Evolutionary conservation across 2,113 vertebrate genomes (phyloP).

Genomic region (Parotia lawesii): DNA sequence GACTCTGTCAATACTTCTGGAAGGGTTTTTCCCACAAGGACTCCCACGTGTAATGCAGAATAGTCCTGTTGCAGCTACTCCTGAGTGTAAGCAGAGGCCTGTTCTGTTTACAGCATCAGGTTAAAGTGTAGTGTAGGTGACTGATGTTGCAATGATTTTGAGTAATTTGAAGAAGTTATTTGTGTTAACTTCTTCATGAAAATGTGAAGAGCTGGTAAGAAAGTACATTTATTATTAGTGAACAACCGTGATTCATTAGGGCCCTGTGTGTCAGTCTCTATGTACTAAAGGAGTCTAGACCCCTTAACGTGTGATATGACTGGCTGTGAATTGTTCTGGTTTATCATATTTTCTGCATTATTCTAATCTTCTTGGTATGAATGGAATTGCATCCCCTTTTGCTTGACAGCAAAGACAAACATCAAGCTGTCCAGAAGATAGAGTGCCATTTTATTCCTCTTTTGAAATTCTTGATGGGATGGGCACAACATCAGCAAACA

Average conservation of each 20-base stretch:
- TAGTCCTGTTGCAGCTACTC: background rate
- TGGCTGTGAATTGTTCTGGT: background rate
- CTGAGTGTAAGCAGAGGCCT: background rate
- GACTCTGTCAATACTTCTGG: background rate
- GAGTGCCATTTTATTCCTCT: conserved; percentile 57
- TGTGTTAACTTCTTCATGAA: background rate
- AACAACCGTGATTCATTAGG: background rate
- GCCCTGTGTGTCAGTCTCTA: background rate
- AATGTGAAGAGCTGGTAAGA: background rate
- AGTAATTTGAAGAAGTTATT: background rate
- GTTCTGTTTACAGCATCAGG: background rate
- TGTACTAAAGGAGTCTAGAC: background rate
- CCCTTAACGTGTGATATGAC: background rate
- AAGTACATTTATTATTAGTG: background rate
- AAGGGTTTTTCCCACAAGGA: background rate
- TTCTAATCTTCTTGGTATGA: conserved; percentile 55
- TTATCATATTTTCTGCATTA: conserved; percentile 48
- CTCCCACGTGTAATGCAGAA: background rate
- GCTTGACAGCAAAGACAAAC: conserved; percentile 66
- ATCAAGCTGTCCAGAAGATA: conserved; percentile 59
- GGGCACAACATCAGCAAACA: conserved; percentile 50
- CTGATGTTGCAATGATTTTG: background rate
- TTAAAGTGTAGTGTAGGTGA: background rate
- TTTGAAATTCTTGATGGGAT: conserved; percentile 49
- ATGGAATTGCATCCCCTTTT: conserved; percentile 31